Percentiles rank a stretch among this genome's conserved stretches.
These are phyloP conservation scores for Diaperis boleti DNA, from an alignment of 2,888 invertebrate species.

Conservation along the genomic window DNA sequence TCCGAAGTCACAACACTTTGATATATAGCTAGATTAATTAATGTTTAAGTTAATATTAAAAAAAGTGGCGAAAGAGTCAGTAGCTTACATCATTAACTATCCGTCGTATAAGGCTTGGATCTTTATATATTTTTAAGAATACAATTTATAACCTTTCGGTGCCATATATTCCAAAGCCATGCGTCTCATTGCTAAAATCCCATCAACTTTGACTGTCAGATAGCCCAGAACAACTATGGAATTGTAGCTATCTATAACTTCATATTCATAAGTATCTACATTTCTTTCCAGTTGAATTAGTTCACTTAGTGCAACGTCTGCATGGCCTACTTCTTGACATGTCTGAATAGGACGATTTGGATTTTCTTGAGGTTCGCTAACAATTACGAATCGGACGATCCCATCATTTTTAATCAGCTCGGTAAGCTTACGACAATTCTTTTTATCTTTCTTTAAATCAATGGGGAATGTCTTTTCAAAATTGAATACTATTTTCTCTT, in stretches of 20 bases:
- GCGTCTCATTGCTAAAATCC: constrained; percentile 52
- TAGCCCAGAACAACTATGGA: constrained; percentile 46
- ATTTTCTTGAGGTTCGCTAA: constrained; percentile 51
- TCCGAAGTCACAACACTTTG: too few relatives aligned
- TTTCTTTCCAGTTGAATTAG: constrained; percentile 49
- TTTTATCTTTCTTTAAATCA: constrained; percentile 39
- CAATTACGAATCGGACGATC: constrained; percentile 48
- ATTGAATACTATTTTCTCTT: constrained; percentile 46
- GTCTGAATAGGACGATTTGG: constrained; percentile 43
- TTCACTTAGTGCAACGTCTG: constrained; percentile 48
- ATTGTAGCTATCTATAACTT: constrained; percentile 44
- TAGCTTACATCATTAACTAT: too few relatives aligned
- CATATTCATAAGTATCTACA: constrained; percentile 40
- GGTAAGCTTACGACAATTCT: constrained; percentile 47
- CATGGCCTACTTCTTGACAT: constrained; percentile 48
- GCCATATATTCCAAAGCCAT: constrained; percentile 33
- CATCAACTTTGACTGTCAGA: constrained; percentile 48
- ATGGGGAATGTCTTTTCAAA: constrained; percentile 50
- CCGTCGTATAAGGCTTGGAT: too few relatives aligned
- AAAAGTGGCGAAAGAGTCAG: too few relatives aligned
- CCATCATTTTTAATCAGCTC: constrained; percentile 48
- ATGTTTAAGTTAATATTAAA: too few relatives aligned
- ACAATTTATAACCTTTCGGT: constrained; percentile 1
- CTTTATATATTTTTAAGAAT: too few relatives aligned
- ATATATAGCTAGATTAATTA: too few relatives aligned